phyloP scores from a whole-genome alignment of 2,113 vertebrate species.

The Vombatus ursinus region DNA sequence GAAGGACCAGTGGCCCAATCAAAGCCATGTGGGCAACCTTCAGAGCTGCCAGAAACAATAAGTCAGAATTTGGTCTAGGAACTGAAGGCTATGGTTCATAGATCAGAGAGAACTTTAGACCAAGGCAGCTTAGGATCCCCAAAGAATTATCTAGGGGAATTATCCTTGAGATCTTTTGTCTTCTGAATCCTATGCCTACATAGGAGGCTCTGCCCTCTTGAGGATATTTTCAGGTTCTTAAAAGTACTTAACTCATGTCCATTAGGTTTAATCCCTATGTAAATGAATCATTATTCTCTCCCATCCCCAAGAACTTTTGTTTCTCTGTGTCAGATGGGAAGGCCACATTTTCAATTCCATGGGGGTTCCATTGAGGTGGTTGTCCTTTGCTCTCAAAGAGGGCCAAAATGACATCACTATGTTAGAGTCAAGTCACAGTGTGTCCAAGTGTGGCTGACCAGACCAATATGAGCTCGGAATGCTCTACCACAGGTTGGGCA shows the following conservation, averaged over 20 bases:
- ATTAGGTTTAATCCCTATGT: not conserved
- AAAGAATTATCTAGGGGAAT: not conserved
- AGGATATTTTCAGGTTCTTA: not conserved
- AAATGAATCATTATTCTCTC: not conserved
- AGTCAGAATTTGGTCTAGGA: not conserved
- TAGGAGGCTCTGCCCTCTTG: not conserved
- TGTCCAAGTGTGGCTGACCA: too few species aligned
- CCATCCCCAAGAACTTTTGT: slow-evolving; percentile 6
- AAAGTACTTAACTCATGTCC: slow-evolving; percentile 21
- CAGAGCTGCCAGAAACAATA: not conserved
- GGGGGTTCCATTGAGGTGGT: not conserved
- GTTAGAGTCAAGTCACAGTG: too few species aligned
- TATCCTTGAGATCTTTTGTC: not conserved
- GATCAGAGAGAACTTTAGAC: not conserved
- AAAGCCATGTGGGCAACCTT: not conserved
- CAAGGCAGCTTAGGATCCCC: not conserved
- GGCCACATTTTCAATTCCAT: not conserved
- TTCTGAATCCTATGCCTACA: not conserved
- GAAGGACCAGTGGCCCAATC: not conserved
- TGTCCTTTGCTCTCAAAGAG: too few species aligned
- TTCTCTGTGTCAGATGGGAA: slow-evolving; percentile 17
- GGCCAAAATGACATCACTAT: too few species aligned
- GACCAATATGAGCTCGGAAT: too few species aligned
- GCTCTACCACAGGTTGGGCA: too few species aligned
- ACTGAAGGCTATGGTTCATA: not conserved